These are phyloP conservation scores for Huso huso DNA, from an alignment of 2,797 vertebrate genomes.

Conservation along the genomic window DNA sequence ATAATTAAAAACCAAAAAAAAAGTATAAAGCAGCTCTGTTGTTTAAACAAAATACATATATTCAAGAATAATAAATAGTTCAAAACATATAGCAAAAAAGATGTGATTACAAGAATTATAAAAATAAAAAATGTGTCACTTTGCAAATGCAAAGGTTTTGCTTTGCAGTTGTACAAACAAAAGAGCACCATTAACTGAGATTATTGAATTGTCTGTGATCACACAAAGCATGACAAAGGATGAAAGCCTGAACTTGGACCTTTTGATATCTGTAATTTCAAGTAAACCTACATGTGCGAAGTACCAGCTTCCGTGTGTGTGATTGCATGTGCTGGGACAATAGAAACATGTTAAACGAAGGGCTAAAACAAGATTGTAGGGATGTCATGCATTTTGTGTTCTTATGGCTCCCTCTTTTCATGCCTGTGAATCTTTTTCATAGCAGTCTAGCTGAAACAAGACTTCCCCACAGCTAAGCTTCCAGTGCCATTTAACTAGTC, in stretches of 20 bases:
- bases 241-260: not conserved
- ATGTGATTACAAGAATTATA: conserved; percentile 74
- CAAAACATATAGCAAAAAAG: conserved; percentile 73
- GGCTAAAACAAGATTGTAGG: not conserved
- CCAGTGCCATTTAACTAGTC: conserved; percentile 2
- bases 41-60: conserved; percentile 69
- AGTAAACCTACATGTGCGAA: not conserved
- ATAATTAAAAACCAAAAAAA: conserved; percentile 60
- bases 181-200: conserved; percentile 53
- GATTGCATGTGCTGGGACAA: not conserved
- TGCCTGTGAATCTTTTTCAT: not conserved
- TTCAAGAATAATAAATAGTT: conserved; percentile 79
- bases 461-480: not conserved
- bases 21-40: conserved; percentile 51
- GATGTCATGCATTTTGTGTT: not conserved
- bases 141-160: conserved; percentile 70
- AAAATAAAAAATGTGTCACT: conserved; percentile 54
- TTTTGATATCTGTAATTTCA: conserved; percentile 3
- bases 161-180: conserved; percentile 64
- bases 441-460: not conserved
- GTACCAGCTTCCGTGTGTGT: not conserved
- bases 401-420: not conserved
- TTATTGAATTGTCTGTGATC: conserved; percentile 38
- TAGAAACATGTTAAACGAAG: not conserved
- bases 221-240: conserved; percentile 33